Base-by-base conservation (phyloP, 2,797 vertebrate species). In the Anguilla pacifica region DNA sequence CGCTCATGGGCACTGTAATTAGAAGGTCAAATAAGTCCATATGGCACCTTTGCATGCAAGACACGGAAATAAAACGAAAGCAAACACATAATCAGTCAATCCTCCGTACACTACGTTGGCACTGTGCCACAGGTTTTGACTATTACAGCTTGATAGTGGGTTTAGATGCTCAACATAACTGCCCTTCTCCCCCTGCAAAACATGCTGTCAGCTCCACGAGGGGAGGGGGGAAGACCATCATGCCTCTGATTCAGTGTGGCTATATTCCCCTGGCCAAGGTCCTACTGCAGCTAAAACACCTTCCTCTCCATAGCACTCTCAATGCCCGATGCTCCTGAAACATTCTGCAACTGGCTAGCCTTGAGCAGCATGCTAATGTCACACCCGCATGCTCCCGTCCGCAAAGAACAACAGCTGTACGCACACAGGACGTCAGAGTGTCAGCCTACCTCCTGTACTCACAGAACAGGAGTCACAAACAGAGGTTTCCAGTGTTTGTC, bases 301-400 rank as follows among this genome's bases (percentile, higher is more conserved):
- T 88, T 87, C 84, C 88, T 84, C 84, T 88, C 85, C 28, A 86
- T 88, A 84, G 61, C 43, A 46, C 19, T 87, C 86, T 84, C 84
- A 84, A 89, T 67, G 86, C 77, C 17, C 82, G 6, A n/a, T 59
- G 17, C 55, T 55, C 86, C 72, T 57, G 15, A 17, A 79, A n/a
- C 31, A 57, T 49, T 64, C 77, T 28, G 86, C 59, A 79, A 81
- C 74, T 64, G 61, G 15, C 39, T 22, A 39, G 59, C 84, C 59
- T 28, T 1, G 49, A 72, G 86, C 70, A 22, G 15, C 61, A 81
- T 43, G 70, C 31, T 25, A 77, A 70, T 19, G 59, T 64, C 17
- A 3, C 25, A 22, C 84, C 6, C 6, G 31, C 67, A 31, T 28
- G 6, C 31, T 85, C 35, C 28, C 39, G 55, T 57, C 53, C 28